Evolutionary conservation across 2,113 vertebrate genomes (phyloP).

Genomic region (Synchiropus splendidus): DNA sequence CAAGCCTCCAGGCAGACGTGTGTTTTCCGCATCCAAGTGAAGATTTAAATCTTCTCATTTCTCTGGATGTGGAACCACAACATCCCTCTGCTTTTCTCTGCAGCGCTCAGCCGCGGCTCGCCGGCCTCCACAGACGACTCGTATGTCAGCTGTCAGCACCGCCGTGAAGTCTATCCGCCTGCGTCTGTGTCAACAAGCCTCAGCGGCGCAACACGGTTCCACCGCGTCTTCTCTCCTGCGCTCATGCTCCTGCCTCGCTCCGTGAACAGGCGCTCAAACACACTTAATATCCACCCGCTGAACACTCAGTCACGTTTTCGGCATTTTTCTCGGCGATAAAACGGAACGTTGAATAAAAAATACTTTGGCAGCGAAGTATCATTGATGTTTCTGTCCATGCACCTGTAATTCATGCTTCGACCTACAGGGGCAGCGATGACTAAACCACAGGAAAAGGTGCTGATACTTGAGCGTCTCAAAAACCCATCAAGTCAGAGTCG

Average conservation of each 20-base stretch:
- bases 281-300: constrained; percentile 32
- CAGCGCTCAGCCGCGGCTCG: constrained; percentile 37
- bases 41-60: constrained; percentile 31
- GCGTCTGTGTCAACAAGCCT: constrained; percentile 51
- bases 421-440: no score
- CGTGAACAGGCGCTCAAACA: constrained; percentile 44
- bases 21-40: no score
- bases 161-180: constrained; percentile 51
- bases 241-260: constrained; percentile 28
- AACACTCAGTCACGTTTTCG: constrained; percentile 37
- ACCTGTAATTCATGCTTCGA: no score
- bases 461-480: no score
- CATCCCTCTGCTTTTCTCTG: constrained; percentile 27
- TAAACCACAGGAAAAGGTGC: no score
- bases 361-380: no score
- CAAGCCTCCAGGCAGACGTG: no score
- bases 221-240: constrained; percentile 31
- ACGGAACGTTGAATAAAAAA: no score
- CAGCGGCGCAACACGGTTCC: constrained; percentile 31
- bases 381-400: no score
- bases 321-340: no score
- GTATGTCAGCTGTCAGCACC: constrained; percentile 56
- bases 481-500: no score
- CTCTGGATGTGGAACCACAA: constrained; percentile 37
- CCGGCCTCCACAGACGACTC: constrained; percentile 44